Evolutionary conservation across 2,797 vertebrate genomes (phyloP), one percentile per base, ranked within the genome.

Genomic region (Galaxias olidus): DNA sequence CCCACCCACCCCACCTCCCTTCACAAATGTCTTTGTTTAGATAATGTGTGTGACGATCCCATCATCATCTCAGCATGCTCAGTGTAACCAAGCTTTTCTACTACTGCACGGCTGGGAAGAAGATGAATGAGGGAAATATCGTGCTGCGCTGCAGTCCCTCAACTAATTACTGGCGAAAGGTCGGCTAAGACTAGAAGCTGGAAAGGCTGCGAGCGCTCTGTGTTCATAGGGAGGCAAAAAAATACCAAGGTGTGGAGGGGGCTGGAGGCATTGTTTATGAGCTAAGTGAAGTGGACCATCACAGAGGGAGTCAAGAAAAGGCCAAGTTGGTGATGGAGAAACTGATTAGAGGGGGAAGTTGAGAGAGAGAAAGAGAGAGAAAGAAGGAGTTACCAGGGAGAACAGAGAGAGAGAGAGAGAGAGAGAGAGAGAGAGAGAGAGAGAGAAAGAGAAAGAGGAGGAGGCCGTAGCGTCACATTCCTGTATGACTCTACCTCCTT

Each of bases 221-320:
- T 70, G 68, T 69, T 74, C 13, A 67, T 55, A 76, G 68, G 68
- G 60, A 75, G 62, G 66, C 65, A 83, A 73, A 83, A 73, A 83
- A 81, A 70, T 43, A 56, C 46, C 61, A 51, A 58, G 42, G 56
- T 50, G 70, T 57, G 83, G 84, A 82, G 85, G 81, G 71, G 68
- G 68, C 59, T 68, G 63, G 76, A 76, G 80, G 73, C 72, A 77
- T 87, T 91, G 90, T 92, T 91, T 90, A 91, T 78, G 84, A 88
- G 84, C 71, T 66, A 75, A 84, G 87, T 90, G 90, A 93, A 93
- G 89, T 88, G 86, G 90, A 93, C 91, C 91, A 93, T 92, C 92
- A 93, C 88, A 89, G 73, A 87, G 72, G 75, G 86, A 91, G 88
- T 91, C 82, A 84, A 81, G 83, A 80, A 86, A 84, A 89, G 87